phyloP scores from a whole-genome alignment of 2,113 vertebrate genomes.

The Epinephelus fuscoguttatus region DNA sequence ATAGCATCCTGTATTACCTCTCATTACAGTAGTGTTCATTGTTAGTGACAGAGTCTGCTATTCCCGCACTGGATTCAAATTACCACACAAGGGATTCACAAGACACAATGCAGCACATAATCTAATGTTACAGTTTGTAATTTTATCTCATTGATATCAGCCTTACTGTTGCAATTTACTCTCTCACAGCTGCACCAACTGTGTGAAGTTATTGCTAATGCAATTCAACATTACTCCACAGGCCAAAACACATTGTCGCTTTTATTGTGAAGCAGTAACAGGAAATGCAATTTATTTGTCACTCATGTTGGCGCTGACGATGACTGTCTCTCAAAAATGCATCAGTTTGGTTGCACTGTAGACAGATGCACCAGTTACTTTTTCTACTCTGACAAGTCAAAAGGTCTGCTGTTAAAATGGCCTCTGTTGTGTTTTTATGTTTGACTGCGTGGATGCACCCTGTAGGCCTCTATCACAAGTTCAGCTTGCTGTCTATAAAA shows the following conservation, averaged over 20 bases:
- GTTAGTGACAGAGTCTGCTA: background rate
- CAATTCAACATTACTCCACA: background rate
- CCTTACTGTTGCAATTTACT: background rate
- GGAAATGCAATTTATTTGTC: background rate
- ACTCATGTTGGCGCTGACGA: background rate
- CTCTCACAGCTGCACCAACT: background rate
- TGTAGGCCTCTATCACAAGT: too few relatives aligned
- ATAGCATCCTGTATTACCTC: background rate
- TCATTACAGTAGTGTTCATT: background rate
- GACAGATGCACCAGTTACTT: too few relatives aligned
- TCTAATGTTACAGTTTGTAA: background rate
- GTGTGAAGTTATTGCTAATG: background rate
- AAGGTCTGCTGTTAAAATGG: background rate
- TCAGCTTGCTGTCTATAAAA: conserved; percentile 8
- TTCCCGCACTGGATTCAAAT: background rate
- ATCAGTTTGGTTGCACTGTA: background rate
- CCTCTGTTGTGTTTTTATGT: background rate
- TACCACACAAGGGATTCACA: background rate
- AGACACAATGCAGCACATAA: background rate
- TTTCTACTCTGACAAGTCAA: background rate
- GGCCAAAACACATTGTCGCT: accelerated
- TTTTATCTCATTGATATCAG: conserved; percentile 2
- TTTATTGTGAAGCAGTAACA: conserved; percentile 26
- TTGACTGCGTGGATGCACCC: background rate
- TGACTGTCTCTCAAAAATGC: background rate